A percentile compares a stretch with the other conserved stretches of the same genome.
These are phyloP conservation scores for Sthenelais limicola DNA, from an alignment of 2,888 invertebrate species.

Conservation along the genomic window DNA sequence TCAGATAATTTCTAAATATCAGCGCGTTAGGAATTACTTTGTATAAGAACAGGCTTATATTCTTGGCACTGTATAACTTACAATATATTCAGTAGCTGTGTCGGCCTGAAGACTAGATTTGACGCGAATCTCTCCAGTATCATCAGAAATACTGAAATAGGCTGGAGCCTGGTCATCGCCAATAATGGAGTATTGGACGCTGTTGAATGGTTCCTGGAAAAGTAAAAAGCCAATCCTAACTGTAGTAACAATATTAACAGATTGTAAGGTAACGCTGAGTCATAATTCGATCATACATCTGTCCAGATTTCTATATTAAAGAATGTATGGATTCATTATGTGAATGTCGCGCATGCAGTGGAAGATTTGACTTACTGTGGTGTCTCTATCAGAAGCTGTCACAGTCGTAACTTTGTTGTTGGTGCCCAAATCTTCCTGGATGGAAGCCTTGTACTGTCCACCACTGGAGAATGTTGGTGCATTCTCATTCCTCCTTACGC, in stretches of 20 bases:
- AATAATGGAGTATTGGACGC: constrained; percentile 44
- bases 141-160: constrained; percentile 56
- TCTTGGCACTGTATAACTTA: constrained; percentile 32
- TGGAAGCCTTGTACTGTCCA: constrained; percentile 45
- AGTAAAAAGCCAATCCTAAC: constrained; percentile 16
- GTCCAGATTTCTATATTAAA: too few species aligned
- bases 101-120: constrained; percentile 50
- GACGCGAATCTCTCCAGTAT: constrained; percentile 52
- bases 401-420: constrained; percentile 47
- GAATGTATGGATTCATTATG: too few species aligned
- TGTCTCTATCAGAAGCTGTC: constrained; percentile 46
- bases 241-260: too few species aligned
- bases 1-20: too few species aligned
- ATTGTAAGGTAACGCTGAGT: neutral
- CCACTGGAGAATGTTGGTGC: constrained; percentile 50
- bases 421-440: constrained; percentile 45
- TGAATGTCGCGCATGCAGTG: too few species aligned
- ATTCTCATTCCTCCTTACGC: constrained; percentile 49
- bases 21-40: too few species aligned
- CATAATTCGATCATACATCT: too few species aligned
- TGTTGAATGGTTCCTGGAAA: constrained; percentile 47
- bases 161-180: constrained; percentile 50
- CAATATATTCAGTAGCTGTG: constrained; percentile 48
- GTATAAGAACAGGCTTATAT: too few species aligned
- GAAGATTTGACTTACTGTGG: constrained; percentile 43